phyloP scores from a whole-genome alignment of 2,113 vertebrate species.

The Spheniscus mendiculus region DNA sequence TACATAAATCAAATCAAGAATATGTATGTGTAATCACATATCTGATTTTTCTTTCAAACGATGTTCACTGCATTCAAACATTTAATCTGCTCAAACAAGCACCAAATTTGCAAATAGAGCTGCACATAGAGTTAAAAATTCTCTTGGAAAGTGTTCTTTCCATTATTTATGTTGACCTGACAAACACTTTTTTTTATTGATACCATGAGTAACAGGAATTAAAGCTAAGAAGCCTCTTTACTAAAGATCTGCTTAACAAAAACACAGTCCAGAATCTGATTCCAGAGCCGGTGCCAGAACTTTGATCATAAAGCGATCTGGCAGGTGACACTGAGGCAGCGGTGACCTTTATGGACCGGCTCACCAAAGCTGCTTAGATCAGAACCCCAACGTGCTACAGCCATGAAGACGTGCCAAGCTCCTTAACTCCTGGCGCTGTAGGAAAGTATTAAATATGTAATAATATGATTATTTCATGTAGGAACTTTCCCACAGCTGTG shows the following conservation, averaged over 20 bases:
- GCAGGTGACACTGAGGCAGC: background rate
- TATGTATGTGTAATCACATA: fast-evolving
- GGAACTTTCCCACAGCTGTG: background rate
- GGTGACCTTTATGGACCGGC: background rate
- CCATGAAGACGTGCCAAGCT: fast-evolving
- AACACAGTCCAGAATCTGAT: background rate
- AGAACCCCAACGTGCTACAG: background rate
- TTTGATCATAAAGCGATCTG: background rate
- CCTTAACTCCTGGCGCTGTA: fast-evolving
- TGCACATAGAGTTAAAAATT: background rate
- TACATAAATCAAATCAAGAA: background rate
- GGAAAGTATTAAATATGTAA: background rate
- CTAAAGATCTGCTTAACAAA: background rate
- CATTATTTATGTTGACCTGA: background rate
- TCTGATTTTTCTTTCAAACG: background rate
- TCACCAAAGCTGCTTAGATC: background rate
- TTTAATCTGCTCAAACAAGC: background rate
- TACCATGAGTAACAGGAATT: background rate
- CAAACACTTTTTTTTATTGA: fast-evolving
- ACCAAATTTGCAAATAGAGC: background rate
- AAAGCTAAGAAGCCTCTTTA: background rate
- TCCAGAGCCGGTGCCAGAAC: background rate
- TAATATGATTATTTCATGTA: fast-evolving
- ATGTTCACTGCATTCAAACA: background rate
- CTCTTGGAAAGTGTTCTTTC: background rate